Evolutionary conservation across 1,140 invertebrate species (phyloP).

Genomic region (Oncopodura yosiiana): DNA sequence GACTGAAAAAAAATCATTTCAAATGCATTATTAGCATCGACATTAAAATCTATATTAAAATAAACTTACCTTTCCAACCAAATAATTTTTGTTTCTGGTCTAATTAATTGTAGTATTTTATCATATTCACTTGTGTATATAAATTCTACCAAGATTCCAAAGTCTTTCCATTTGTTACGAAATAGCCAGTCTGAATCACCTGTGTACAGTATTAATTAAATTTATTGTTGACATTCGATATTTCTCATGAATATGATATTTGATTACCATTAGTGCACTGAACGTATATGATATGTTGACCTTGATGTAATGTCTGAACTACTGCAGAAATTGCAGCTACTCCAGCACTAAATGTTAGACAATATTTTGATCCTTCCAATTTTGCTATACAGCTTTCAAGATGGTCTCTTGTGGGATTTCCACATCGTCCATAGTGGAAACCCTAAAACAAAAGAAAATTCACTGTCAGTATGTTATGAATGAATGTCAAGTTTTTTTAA

Average conservation of each 20-base stretch:
- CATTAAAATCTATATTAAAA: constrained; percentile 66
- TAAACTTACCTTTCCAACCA: constrained; percentile 43
- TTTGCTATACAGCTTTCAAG: constrained; percentile 82
- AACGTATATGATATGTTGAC: constrained; percentile 83
- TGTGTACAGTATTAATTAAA: too few species aligned
- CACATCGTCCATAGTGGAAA: constrained; percentile 85
- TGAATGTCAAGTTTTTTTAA: too few species aligned
- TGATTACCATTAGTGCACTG: constrained; percentile 97
- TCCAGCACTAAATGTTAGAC: constrained; percentile 77
- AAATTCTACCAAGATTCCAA: constrained; percentile 31
- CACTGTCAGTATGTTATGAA: constrained; percentile 12
- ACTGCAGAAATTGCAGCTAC: constrained; percentile 72
- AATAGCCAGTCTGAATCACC: constrained; percentile 25
- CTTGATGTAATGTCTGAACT: constrained; percentile 60
- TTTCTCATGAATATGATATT: too few species aligned
- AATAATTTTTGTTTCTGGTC: constrained; percentile 24
- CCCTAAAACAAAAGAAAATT: constrained; percentile 47
- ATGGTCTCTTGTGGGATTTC: constrained; percentile 85
- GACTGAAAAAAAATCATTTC: constrained; percentile 43
- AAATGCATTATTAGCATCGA: constrained; percentile 58
- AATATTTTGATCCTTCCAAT: constrained; percentile 83
- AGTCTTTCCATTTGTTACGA: constrained; percentile 31
- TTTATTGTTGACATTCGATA: constrained; percentile 46
- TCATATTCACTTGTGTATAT: constrained; percentile 21
- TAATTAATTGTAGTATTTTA: constrained; percentile 20